Percentiles rank a stretch among this genome's conserved stretches.
Conservation (phyloP, 2,797 vertebrate genomes). For the Eulemur coronatus region DNA sequence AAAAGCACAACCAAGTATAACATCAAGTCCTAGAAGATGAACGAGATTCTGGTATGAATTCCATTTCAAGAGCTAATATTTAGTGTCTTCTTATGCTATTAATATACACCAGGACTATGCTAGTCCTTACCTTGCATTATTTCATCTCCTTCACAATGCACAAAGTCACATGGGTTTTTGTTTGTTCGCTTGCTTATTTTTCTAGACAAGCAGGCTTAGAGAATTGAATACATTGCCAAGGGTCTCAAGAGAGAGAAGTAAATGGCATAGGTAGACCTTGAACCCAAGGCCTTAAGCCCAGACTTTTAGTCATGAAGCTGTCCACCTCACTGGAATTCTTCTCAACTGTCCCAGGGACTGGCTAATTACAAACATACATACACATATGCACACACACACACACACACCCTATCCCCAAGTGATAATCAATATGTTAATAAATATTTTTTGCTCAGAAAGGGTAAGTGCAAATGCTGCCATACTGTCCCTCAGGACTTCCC, state of each 20-base stretch:
- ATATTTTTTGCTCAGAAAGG: not conserved
- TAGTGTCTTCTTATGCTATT: not conserved
- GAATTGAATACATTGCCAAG: not conserved
- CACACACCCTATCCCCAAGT: not conserved
- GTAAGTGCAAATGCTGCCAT: not conserved
- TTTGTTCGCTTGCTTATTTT: not conserved
- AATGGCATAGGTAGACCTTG: not conserved
- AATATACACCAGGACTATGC: not conserved
- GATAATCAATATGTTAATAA: not conserved
- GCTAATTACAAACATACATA: not conserved
- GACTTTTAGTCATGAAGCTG: not conserved
- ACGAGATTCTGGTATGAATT: not conserved
- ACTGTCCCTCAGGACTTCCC: not conserved
- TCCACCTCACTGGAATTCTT: not conserved
- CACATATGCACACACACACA: not conserved
- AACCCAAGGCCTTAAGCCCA: not conserved
- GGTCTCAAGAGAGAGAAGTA: not conserved
- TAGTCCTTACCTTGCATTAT: not conserved
- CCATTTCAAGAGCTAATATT: not conserved
- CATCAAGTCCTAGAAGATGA: not conserved
- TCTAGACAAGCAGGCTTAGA: not conserved
- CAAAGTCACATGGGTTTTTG: not conserved
- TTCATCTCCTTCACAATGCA: not conserved
- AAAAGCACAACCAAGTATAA: not conserved
- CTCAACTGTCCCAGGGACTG: not conserved